Conservation (phyloP, 2,797 vertebrate genomes). For the Bovichtus diacanthus region DNA sequence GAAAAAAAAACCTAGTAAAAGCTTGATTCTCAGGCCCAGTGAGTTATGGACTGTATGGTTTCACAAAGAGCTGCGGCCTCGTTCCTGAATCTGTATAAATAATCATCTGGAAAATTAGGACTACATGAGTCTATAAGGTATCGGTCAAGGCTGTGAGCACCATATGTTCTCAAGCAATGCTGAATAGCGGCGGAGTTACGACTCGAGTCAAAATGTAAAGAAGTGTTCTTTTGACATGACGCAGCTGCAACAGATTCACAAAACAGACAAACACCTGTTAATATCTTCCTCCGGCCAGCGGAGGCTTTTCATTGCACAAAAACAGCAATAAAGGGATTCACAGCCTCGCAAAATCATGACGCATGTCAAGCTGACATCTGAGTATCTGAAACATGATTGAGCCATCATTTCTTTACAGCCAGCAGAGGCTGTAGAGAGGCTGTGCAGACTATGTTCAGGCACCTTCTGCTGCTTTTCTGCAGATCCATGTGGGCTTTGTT, state of each 20-base stretch:
- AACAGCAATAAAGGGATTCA: conserved; percentile 77
- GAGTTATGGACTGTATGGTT: conserved; percentile 67
- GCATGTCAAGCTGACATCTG: conserved; percentile 56
- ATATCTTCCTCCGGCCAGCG: conserved; percentile 60
- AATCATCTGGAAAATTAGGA: conserved; percentile 69
- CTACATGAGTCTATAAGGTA: conserved; percentile 59
- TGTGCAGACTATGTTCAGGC: conserved; percentile 43
- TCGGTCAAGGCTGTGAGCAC: conserved; percentile 58
- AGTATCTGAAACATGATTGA: conserved; percentile 57
- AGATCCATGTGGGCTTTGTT: conserved; percentile 28
- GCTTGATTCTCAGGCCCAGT: conserved; percentile 47
- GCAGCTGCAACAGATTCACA: conserved; percentile 76
- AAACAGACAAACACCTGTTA: conserved; percentile 83
- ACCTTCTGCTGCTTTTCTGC: conserved; percentile 35
- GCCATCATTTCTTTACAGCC: conserved; percentile 47
- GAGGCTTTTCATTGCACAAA: conserved; percentile 65
- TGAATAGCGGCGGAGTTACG: conserved; percentile 60
- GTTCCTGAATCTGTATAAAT: conserved; percentile 71
- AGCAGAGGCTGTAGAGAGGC: conserved; percentile 29
- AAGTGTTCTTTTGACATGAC: conserved; percentile 54
- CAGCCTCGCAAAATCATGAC: conserved; percentile 60
- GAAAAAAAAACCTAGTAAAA: not conserved
- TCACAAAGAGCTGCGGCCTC: conserved; percentile 43
- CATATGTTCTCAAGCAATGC: conserved; percentile 63
- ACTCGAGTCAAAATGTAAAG: conserved; percentile 57